Base-by-base conservation (phyloP, 2,797 vertebrate genomes). In the Lycodopsis pacificus region DNA sequence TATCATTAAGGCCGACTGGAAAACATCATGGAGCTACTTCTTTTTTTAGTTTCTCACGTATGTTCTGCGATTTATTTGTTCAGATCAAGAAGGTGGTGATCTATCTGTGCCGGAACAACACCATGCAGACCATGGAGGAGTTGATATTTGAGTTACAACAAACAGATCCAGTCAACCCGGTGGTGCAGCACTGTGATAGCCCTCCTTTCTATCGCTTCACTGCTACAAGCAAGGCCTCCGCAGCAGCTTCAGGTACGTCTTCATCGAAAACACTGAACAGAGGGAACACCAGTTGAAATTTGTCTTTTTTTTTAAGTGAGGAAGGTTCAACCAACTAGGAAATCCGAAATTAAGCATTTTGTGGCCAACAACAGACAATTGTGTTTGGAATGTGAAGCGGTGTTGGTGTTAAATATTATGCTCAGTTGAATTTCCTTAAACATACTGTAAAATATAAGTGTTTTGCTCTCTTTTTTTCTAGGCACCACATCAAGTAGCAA, bases 11-110 rank as follows among this genome's bases (percentile, higher is more conserved):
- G 36, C 32, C 13, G 14, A 3, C 36, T 20, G 8, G 25, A 58
- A 70, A 77, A 79, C 56, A 1, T 72, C 49, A 30, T 36, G 9
- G 19, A 12, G 3, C 3, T 51, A 14, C 34, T 27, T 38, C 27
- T 32, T 54, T 61, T 61, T 56, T 7, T 25, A 27, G 38, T 76
- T 76, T 77, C 46, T 78, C 44, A 80, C 3, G 0, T 20, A 64
- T 57, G 2, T 17, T 61, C 4, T 72, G 42, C 73, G 7, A 32
- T 80, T 2, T 65, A 20, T 81, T 56, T 79, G 57, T 86, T 65
- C 86, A 99, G 98, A 99, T 99, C 85, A 99, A 99, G 92, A 99
- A 99, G 85, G 98, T 99, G 83, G 97, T 97, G 14, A 97, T 99
- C 74, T 99, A 98, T 88, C 85, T 99, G 4, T 99, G 98, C 85